phyloP scores from a whole-genome alignment of 2,797 vertebrate species.

The Coluber constrictor region DNA sequence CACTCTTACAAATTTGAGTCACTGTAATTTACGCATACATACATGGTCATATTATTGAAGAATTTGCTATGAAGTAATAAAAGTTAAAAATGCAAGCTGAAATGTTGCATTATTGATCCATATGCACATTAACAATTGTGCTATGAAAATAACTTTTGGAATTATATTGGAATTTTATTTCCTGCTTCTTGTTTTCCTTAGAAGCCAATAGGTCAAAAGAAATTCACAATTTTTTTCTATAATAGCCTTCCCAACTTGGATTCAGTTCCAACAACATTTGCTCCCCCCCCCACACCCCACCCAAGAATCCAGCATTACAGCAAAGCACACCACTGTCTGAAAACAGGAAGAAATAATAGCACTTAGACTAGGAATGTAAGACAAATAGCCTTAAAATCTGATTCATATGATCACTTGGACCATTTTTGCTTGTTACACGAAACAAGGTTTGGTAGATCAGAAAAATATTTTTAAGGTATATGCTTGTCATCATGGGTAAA shows the following conservation, averaged over 20 bases:
- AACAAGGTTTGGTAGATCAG: background rate
- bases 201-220: background rate
- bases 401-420: background rate
- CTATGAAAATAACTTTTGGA: background rate
- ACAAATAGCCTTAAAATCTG: background rate
- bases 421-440: background rate
- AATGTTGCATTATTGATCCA: background rate
- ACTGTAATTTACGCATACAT: slow-evolving; percentile 2
- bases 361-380: background rate
- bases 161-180: background rate
- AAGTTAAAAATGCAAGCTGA: background rate
- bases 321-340: background rate
- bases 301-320: background rate
- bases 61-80: background rate
- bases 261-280: background rate
- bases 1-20: slow-evolving; percentile 10
- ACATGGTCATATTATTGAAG: background rate
- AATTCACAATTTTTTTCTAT: background rate
- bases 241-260: background rate
- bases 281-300: background rate
- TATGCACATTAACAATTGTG: background rate
- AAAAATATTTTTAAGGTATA: background rate
- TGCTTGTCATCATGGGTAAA: background rate
- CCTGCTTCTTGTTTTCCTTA: background rate
- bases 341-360: background rate